Conservation (phyloP, 2,797 vertebrate genomes). For the Ammospiza maritima region DNA sequence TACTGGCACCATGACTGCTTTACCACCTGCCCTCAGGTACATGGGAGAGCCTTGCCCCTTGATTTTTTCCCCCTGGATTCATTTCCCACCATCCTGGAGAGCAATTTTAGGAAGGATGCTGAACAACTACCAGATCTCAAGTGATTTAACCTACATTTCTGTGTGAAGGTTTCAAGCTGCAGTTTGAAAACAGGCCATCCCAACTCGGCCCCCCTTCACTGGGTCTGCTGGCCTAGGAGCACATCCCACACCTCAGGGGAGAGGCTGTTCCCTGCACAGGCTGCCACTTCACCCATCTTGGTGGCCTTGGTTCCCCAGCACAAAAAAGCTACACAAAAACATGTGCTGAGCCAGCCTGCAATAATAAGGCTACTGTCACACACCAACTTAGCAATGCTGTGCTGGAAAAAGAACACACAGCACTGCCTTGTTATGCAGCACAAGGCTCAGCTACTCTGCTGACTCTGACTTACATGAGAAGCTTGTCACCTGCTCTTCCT, state of each 20-base stretch:
- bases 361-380: not conserved
- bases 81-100: not conserved
- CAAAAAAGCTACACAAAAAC: not conserved
- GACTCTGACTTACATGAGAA: not conserved
- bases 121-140: not conserved
- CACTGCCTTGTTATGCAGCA: not conserved
- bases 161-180: not conserved
- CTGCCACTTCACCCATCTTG: not conserved
- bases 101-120: not conserved
- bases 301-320: not conserved
- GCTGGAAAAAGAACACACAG: conserved; percentile 24
- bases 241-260: not conserved
- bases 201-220: not conserved
- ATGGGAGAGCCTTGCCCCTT: not conserved
- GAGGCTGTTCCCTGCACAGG: not conserved
- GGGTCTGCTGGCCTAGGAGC: not conserved
- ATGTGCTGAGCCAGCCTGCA: not conserved
- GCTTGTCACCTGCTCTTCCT: not conserved
- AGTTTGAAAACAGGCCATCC: not conserved
- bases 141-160: conserved; percentile 15
- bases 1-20: not conserved
- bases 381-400: not conserved
- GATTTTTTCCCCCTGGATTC: not conserved
- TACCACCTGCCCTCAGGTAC: not conserved
- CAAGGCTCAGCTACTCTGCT: not conserved